Evolutionary conservation across 2,797 vertebrate genomes (phyloP), one percentile per base, ranked within the genome.

Genomic region (Chlorospingus semifuscus): DNA sequence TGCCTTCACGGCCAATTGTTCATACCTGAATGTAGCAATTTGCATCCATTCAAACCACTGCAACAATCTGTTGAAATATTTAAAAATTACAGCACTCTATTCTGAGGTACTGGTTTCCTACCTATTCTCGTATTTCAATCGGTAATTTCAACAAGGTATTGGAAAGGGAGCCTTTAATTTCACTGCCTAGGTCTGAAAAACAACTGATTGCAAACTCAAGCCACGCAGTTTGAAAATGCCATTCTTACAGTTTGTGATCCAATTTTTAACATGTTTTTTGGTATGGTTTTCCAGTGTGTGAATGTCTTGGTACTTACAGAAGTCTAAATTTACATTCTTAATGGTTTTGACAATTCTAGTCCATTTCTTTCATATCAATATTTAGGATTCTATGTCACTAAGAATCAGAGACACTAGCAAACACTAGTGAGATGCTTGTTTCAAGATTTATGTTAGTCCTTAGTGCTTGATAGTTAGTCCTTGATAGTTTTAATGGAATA

Each of bases 401-500:
- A 91, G 89, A 96, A 53, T 74, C 89, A 74, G 92, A 93, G 87
- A 97, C 76, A 83, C 26, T 61, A 84, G 29, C 36, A 56, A 41
- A 56, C 53, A 23, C n/a, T 23, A 23, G 9, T 23, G 53, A 56
- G 53, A 56, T 9, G 10, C 86, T 90, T 84, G 14, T 95, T 91
- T 96, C 83, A 93, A 91, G 65, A 94, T 94, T 94, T 92, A 71
- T 93, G 57, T 52, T 68, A 79, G 22, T 63, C 50, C 50, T 74
- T 92, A 80, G 59, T 83, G 42, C 83, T 91, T 88, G 44, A 90
- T n/a, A 60, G 50, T 90, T 97, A 26, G 55, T 57, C 34, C 76
- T 91, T 87, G 52, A 90, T n/a, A 57, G 50, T 93, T 97, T 93
- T 56, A 85, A 83, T 92, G 74, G 64, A 92, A 84, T 92, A 41